These are phyloP conservation scores for Flexamia atlantica DNA, from an alignment of 2,888 invertebrate species.

Conservation along the genomic window DNA sequence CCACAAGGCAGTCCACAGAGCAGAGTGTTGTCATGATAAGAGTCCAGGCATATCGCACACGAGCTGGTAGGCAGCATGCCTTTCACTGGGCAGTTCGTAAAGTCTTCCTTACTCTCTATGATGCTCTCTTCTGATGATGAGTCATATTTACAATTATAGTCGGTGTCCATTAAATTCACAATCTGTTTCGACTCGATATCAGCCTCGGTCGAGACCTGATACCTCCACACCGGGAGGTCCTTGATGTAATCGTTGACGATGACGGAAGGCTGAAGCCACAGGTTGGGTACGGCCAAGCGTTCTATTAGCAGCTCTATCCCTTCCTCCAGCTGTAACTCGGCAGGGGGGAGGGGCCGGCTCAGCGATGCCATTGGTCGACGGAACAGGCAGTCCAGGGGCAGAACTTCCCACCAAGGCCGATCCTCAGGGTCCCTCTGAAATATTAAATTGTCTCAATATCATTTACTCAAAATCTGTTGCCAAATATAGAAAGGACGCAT, in stretches of 20 bases:
- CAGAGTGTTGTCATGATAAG: slow-evolving; percentile 72
- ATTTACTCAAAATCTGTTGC: no score
- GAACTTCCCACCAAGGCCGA: slow-evolving; percentile 74
- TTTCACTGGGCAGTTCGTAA: slow-evolving; percentile 34
- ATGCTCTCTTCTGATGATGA: slow-evolving; percentile 47
- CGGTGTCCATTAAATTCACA: slow-evolving; percentile 67
- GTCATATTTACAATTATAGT: slow-evolving; percentile 16
- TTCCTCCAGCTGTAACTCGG: slow-evolving; percentile 72
- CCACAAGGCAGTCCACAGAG: slow-evolving; percentile 77
- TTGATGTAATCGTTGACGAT: slow-evolving; percentile 75
- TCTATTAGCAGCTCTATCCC: slow-evolving; percentile 74
- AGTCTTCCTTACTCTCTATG: background rate
- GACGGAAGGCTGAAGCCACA: slow-evolving; percentile 75
- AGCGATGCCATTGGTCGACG: slow-evolving; percentile 71
- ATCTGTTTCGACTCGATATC: slow-evolving; percentile 62
- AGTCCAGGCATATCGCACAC: slow-evolving; percentile 76
- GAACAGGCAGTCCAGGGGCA: slow-evolving; percentile 73
- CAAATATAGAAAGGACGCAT: no score
- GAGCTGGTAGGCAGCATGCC: slow-evolving; percentile 74
- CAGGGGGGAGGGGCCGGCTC: slow-evolving; percentile 69
- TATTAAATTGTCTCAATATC: background rate
- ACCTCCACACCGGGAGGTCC: slow-evolving; percentile 75
- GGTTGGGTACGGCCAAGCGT: slow-evolving; percentile 74
- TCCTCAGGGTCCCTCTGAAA: slow-evolving; percentile 63
- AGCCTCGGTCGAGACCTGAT: slow-evolving; percentile 11